Evolutionary conservation across 2,888 invertebrate genomes (phyloP), one percentile per base, ranked within the genome.

Genomic region (Cordilura impudica): DNA sequence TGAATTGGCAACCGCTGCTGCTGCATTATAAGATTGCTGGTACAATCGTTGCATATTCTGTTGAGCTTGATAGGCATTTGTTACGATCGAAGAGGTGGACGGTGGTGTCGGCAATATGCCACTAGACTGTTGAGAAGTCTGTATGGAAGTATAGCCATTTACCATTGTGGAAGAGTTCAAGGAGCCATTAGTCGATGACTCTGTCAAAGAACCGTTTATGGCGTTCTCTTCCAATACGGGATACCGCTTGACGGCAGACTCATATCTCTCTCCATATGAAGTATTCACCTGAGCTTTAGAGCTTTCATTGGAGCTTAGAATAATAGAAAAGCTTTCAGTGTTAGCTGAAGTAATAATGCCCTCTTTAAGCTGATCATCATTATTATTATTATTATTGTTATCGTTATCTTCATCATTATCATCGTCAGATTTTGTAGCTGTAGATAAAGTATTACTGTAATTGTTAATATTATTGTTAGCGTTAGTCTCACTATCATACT

Each of bases 21-120:
- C 81, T 21, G 80, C 74, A 79, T 72, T 70, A 71, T 84, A 84
- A 10, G 85, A 51, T 83, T 86, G 81, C 16, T 79, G 75, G 53
- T 84, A 85, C 12, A 87, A 77, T 16, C 87, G 86, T 75, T 85
- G 85, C 81, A 83, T 82, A 45, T 83, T 80, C 56, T 72, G 84
- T 31, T 79, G 87, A 4, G 73, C 84, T 43, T 84, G 84, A 45
- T 81, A 78, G 45, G 81, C 83, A 45, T 82, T 84, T 0, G 83
- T 74, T 3, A 82, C 58, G 35, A 82, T 82, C 18, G 84, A 81
- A 0, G 83, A 75, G 29, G 60, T 75, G 49, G 63, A 63, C 8
- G 69, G 65, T 19, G 53, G 78, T 39, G 79, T 75, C 8, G 79
- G 75, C 2, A 75, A 60, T 21, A 74, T 72, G 29, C 71, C 76